Evolutionary conservation across 2,113 vertebrate genomes (phyloP), one percentile per base, ranked within the genome.

Genomic region (Alosa alosa): DNA sequence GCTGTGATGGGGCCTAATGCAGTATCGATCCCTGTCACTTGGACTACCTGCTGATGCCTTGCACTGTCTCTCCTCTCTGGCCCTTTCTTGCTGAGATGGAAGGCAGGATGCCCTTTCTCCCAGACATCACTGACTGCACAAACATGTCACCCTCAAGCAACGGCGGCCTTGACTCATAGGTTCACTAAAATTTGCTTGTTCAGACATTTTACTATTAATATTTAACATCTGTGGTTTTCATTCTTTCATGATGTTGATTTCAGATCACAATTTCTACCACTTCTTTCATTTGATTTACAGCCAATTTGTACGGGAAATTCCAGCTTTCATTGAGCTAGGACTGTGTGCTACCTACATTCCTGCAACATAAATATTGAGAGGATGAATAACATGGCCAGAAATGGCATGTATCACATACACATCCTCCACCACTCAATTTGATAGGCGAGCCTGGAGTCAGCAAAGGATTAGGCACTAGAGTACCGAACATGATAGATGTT

Each of bases 1-100:
- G 89, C 92, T 93, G 93, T 92, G 93, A 94, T 94, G 87, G 90
- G 87, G 83, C 89, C 91, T 95, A 95, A 94, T 94, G 93, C 92
- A 90, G 87, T 94, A 94, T 94, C 93, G 94, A 94, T 94, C 91
- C 84, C 88, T 89, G 91, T 94, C 91, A 92, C 90, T 87, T 86
- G 87, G 84, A 90, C 90, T 93, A 92, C 91, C 90, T 93, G 90
- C 89, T 90, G 89, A 85, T 88, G 91, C 89, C 86, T 82, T 52
- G 81, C 84, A 86, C 86, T 50, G 86, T 83, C 55, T n/a, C 78
- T 55, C 47, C 86, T 52, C 82, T 84, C 82, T 83, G 41, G 81
- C 84, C 81, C 68, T 57, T 72, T 11, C 55, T 78, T 68, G 72
- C 72, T 39, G 72, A 78, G 72, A 78, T 78, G 72, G 72, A 78